Base-by-base conservation (phyloP, 2,113 vertebrate genomes). In the Thryonomys swinderianus region DNA sequence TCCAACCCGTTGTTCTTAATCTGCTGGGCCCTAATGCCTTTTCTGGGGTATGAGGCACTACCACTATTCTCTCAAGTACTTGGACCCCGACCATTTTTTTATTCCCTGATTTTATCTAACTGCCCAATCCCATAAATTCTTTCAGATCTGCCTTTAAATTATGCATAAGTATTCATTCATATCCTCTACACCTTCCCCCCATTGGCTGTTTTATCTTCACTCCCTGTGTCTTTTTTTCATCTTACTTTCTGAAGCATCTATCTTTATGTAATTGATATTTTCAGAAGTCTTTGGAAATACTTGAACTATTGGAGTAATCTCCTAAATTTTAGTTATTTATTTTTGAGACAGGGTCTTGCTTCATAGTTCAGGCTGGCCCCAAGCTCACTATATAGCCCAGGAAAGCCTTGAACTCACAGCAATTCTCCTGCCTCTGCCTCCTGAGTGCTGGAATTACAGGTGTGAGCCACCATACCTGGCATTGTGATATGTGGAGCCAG, bases 161-260 rank as follows among this genome's bases (percentile, higher is more conserved):
- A 57, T 59, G 40, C 62, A 0, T 37, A 61, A 57, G 59, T 69
- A 79, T 34, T 83, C 40, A 32, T 76, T 88, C 42, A 27, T 67
- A 21, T 61, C 48, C 17, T 73, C 42, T 64, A 0, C 37, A 42
- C 13, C 23, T 8, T 57, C 4, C 9, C 45, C 13, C 5, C 42
- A 34, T 57, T 21, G 30, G 20, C 37, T 45, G 5, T 92, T 88
- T 85, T n/a, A 82, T 90, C 53, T 82, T 27, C 6, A 57, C 69
- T 88, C 45, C 59, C 17, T 30, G 88, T 90, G 53, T 67, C 18
- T 42, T 61, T 95, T 95, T 94, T 91, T n/a, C 12, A 6, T 83
- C 42, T 79, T 48, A 3, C 76, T 51, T 96, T 88, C 48, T 59
- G 67, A 87, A 76, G n/a, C 34, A 27, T 92, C 79, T 93, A 7